phyloP scores from a whole-genome alignment of 2,888 invertebrate genomes.

The Prosopocoilus inquinatus region DNA sequence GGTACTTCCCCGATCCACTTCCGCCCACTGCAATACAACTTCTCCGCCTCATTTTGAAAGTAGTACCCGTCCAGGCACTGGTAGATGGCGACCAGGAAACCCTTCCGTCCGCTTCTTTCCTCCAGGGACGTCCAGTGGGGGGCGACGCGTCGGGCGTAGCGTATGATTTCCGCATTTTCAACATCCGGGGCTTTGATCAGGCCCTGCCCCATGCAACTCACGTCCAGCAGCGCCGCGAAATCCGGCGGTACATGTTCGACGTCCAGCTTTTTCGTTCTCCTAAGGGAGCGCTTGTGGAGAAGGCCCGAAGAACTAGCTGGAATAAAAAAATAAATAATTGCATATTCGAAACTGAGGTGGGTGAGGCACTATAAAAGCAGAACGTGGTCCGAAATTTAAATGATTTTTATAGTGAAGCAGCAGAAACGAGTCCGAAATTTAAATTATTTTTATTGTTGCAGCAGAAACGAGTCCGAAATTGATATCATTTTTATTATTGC shows the following conservation, averaged over 20 bases:
- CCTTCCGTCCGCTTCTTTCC: constrained; percentile 45
- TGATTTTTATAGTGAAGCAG: too few relatives aligned
- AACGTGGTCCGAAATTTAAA: too few relatives aligned
- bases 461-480: too few relatives aligned
- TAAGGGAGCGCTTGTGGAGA: constrained; percentile 16
- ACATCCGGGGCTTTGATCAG: constrained; percentile 47
- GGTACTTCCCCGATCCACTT: constrained; percentile 60
- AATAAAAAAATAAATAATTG: not conserved
- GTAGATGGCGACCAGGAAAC: constrained; percentile 59
- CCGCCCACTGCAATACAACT: constrained; percentile 57
- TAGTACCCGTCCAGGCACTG: constrained; percentile 55
- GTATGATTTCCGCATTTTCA: constrained; percentile 42
- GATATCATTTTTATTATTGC: too few relatives aligned
- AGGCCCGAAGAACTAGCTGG: constrained; percentile 15
- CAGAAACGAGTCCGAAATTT: too few relatives aligned
- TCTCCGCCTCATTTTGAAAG: constrained; percentile 51
- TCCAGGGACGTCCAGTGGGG: constrained; percentile 10
- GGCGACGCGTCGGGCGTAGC: constrained; percentile 32
- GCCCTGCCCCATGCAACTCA: constrained; percentile 45
- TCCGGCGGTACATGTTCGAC: constrained; percentile 35
- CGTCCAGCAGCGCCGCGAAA: constrained; percentile 41
- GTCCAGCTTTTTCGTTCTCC: constrained; percentile 17
- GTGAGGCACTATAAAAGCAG: too few relatives aligned
- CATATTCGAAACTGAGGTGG: too few relatives aligned
- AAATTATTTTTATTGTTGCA: too few relatives aligned